These are phyloP conservation scores for Trichonephila clavata DNA, from an alignment of 1,140 invertebrate genomes.

Conservation along the genomic window DNA sequence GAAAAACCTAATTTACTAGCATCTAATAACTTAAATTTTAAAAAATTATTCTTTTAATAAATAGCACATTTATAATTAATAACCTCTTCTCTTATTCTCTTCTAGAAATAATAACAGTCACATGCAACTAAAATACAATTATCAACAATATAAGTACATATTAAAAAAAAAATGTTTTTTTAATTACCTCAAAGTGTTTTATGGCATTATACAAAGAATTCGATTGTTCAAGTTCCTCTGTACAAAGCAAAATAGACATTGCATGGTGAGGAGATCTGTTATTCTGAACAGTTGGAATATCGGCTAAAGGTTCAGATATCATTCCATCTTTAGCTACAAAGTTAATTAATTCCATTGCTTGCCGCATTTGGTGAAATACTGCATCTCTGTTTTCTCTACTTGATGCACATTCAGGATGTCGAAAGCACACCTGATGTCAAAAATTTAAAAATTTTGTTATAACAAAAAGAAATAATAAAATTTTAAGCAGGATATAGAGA, in stretches of 20 bases:
- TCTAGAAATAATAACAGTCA: too few relatives aligned
- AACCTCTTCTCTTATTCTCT: too few relatives aligned
- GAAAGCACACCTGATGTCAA: slow-evolving; percentile 86
- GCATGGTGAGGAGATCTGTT: slow-evolving; percentile 80
- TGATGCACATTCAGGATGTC: slow-evolving; percentile 96
- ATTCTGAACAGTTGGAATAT: slow-evolving; percentile 78
- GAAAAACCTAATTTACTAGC: too few relatives aligned
- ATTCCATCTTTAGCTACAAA: slow-evolving; percentile 97
- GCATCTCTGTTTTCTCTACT: slow-evolving; percentile 97
- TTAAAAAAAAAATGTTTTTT: background rate
- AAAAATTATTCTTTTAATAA: too few relatives aligned
- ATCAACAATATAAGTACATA: background rate
- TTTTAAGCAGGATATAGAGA: too few relatives aligned
- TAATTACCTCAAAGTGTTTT: slow-evolving; percentile 87
- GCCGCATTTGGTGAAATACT: slow-evolving; percentile 95
- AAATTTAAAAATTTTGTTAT: background rate
- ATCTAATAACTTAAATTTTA: too few relatives aligned
- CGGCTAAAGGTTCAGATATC: slow-evolving; percentile 83
- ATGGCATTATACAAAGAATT: slow-evolving; percentile 89
- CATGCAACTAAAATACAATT: too few relatives aligned
- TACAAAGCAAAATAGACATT: slow-evolving; percentile 67
- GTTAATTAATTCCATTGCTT: slow-evolving; percentile 99
- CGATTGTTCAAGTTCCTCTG: slow-evolving; percentile 86
- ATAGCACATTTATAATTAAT: too few relatives aligned
- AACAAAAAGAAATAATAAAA: background rate